Evolutionary conservation across 2,113 vertebrate genomes (phyloP).

Genomic region (Tupaia tana): DNA sequence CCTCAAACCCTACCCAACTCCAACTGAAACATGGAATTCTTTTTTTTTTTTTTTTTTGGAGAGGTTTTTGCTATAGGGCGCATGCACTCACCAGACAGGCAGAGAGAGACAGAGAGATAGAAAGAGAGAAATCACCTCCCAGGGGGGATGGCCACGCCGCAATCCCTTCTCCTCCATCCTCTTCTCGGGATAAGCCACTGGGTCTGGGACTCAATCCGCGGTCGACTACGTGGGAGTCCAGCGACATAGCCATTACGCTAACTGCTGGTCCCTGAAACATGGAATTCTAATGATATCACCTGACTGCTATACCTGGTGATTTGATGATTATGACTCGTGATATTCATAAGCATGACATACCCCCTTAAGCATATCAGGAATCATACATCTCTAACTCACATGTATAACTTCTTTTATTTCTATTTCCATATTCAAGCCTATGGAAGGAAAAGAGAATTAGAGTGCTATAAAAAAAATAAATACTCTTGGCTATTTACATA

Average conservation of each 20-base stretch:
- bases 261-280: not conserved
- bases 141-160: no score
- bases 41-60: no score
- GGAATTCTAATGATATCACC: not conserved
- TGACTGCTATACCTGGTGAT: not conserved
- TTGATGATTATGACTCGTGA: fast-evolving
- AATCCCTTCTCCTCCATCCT: no score
- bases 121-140: no score
- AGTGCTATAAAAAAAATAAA: not conserved
- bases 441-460: not conserved
- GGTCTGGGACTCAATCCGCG: no score
- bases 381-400: not conserved
- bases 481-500: not conserved
- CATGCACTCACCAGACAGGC: no score
- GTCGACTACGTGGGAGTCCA: no score
- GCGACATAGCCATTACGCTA: no score
- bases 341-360: not conserved
- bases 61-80: no score
- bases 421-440: not conserved
- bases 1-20: not conserved
- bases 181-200: no score
- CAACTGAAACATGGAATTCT: not conserved
- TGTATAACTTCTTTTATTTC: not conserved
- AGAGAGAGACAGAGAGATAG: no score
- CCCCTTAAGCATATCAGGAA: not conserved